A percentile compares a stretch with the other conserved stretches of the same genome.
Evolutionary conservation across 2,113 vertebrate species (phyloP).

Genomic region (Pteruthius melanotis): DNA sequence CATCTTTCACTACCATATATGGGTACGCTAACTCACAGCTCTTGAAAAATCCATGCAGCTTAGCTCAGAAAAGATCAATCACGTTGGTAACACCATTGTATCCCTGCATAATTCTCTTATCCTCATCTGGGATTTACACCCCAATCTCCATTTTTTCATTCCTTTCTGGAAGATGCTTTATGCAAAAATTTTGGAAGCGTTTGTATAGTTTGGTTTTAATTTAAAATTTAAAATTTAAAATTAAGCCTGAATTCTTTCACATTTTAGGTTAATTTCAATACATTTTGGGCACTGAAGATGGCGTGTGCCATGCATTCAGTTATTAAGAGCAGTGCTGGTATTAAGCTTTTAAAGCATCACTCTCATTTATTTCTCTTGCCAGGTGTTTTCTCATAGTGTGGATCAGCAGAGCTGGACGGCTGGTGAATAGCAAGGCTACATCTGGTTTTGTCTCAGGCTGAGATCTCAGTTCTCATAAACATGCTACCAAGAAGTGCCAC

Average conservation of each 20-base stretch:
- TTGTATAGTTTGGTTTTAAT: background rate
- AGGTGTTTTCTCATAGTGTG: background rate
- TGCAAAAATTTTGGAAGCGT: background rate
- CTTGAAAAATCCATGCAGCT: background rate
- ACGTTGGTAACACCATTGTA: background rate
- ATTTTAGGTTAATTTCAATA: background rate
- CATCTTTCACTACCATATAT: background rate
- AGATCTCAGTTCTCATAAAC: background rate
- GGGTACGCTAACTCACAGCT: background rate
- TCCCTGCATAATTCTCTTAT: background rate
- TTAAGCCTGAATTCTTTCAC: background rate
- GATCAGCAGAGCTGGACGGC: background rate
- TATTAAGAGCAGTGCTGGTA: background rate
- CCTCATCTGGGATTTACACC: background rate
- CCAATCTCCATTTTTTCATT: background rate
- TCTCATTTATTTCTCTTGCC: background rate
- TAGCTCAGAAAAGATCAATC: background rate
- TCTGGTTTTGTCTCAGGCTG: background rate
- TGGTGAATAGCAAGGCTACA: background rate
- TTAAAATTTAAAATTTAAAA: background rate
- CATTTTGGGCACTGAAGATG: background rate
- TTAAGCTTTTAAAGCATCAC: background rate
- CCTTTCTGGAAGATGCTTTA: background rate
- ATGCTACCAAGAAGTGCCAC: background rate
- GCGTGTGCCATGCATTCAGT: background rate